Evolutionary conservation across 2,113 vertebrate genomes (phyloP), one percentile per base, ranked within the genome.

Genomic region (Pimephales promelas): DNA sequence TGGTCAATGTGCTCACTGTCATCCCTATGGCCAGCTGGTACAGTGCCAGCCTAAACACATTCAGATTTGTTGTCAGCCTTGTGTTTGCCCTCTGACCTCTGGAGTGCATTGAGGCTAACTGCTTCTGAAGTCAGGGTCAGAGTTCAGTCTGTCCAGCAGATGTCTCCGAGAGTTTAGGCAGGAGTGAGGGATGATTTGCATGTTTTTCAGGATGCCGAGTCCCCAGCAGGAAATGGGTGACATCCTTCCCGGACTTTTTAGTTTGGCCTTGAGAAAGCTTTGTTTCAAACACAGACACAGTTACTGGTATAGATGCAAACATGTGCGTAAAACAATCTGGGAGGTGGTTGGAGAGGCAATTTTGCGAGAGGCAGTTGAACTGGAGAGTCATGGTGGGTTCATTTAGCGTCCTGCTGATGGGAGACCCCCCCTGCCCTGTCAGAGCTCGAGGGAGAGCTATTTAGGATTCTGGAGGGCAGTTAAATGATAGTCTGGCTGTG

Each of bases 41-140:
- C n/a, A 64, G 11, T 70, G 66, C 83, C 83, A 85, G 61, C 24
- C 24, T 72, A 68, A 79, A 49, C 34, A 40, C 76, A 77, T 75
- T 79, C 68, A 71, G 81, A 79, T 36, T 54, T 47, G 47, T 82
- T 85, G 52, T 62, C 79, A 57, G 22, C 66, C 73, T 49, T 82
- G 20, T 75, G 74, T 75, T 79, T 79, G 83, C 72, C 57, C 59
- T 75, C 28, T 85, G 83, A 87, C 83, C 86, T 87, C 49, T 83
- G 82, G 4, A 61, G 83, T 81, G 72, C 83, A 87, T 59, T 83
- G 54, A 81, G 80, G 68, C 57, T 75, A 87, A 87, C 34, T 80
- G 74, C 78, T 71, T 79, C 52, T 80, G 64, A 68, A 82, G 34
- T 36, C 1, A 54, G 43, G 45, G 79, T 84, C 73, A 68, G n/a